These are phyloP conservation scores for Phaonia tiefii DNA, from an alignment of 2,888 invertebrate genomes.

Conservation along the genomic window DNA sequence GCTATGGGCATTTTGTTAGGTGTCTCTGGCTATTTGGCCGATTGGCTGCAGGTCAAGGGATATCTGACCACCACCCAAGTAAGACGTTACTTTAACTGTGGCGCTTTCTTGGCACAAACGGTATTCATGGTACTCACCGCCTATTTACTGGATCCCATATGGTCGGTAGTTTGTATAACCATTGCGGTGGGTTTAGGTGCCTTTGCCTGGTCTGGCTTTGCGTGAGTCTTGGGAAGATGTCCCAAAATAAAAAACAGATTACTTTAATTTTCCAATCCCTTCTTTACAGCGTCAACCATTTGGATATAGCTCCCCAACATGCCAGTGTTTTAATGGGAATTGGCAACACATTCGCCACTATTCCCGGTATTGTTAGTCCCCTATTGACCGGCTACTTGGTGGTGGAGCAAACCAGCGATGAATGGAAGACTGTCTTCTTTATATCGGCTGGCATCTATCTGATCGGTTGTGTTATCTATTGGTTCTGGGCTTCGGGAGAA, in stretches of 20 bases:
- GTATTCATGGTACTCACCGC: constrained; percentile 93
- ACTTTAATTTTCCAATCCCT: neutral
- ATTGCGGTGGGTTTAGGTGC: constrained; percentile 95
- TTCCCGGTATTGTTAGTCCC: constrained; percentile 96
- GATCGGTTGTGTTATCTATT: constrained; percentile 92
- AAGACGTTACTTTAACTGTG: constrained; percentile 87
- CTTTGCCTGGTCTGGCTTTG: constrained; percentile 95
- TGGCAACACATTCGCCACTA: constrained; percentile 93
- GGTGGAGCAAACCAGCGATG: constrained; percentile 85
- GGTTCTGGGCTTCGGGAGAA: constrained; percentile 89
- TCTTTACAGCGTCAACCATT: constrained; percentile 86
- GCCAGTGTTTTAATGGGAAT: constrained; percentile 96
- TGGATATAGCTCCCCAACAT: constrained; percentile 95
- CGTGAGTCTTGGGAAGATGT: constrained; percentile 81
- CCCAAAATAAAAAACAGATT: neutral
- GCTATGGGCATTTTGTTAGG: constrained; percentile 92
- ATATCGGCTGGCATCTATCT: constrained; percentile 91
- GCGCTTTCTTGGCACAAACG: constrained; percentile 89
- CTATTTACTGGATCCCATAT: constrained; percentile 85
- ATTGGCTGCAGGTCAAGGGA: constrained; percentile 86
- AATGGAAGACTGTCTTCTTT: constrained; percentile 94
- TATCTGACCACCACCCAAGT: constrained; percentile 88
- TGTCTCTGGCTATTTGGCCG: constrained; percentile 91
- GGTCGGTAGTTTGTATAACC: constrained; percentile 90
- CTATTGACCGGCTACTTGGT: constrained; percentile 90